These are phyloP conservation scores for Hyperoodon ampullatus DNA, from an alignment of 2,113 vertebrate species.

Conservation along the genomic window DNA sequence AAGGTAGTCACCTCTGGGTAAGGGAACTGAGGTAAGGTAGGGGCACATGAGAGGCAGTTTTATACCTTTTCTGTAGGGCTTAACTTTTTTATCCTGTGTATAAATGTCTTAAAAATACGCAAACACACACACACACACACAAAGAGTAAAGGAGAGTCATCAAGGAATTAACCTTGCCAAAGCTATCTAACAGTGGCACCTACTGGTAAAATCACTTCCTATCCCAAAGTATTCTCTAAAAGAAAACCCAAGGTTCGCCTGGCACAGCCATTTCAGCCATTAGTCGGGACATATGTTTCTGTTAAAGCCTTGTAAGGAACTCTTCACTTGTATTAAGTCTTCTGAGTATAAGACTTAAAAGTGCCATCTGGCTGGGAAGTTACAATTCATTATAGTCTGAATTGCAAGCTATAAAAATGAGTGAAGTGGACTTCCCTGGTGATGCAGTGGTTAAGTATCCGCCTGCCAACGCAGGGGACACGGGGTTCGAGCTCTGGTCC, in stretches of 20 bases:
- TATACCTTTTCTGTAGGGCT: neutral
- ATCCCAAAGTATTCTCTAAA: neutral
- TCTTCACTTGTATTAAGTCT: conserved; percentile 25
- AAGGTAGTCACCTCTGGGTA: neutral
- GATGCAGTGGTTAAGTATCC: no score
- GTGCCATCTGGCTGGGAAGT: conserved; percentile 60
- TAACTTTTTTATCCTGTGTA: neutral
- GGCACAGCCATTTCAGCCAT: conserved; percentile 31
- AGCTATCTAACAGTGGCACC: conserved; percentile 72
- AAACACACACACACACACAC: neutral
- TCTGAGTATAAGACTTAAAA: conserved; percentile 59
- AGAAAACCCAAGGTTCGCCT: conserved; percentile 36
- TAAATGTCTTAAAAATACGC: neutral
- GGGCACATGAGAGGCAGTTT: neutral
- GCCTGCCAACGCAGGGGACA: no score
- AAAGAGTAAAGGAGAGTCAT: neutral
- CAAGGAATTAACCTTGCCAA: neutral
- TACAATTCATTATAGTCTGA: conserved; percentile 59
- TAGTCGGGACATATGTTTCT: conserved; percentile 55
- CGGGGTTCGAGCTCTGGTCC: no score
- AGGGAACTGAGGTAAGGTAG: neutral
- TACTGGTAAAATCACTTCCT: conserved; percentile 68
- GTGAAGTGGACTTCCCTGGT: neutral
- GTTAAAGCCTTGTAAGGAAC: conserved; percentile 61
- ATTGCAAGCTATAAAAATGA: conserved; percentile 60